Evolutionary conservation across 2,797 vertebrate genomes (phyloP).

Genomic region (Enteromius argenteus): DNA sequence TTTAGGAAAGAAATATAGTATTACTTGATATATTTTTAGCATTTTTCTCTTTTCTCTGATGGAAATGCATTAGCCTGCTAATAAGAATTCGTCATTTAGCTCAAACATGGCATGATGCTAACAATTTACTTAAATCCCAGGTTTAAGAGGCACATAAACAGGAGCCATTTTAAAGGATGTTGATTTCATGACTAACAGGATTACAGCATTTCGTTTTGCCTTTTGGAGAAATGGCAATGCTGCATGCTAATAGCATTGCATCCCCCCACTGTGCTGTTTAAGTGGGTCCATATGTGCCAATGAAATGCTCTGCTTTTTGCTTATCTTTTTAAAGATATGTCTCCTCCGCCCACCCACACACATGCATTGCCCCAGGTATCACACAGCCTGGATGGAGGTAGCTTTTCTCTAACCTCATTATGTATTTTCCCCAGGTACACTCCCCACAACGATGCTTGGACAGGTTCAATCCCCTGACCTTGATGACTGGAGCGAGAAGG

Average conservation of each 20-base stretch:
- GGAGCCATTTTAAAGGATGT: conserved; percentile 71
- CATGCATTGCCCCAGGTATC: conserved; percentile 43
- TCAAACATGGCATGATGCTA: conserved; percentile 71
- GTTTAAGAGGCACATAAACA: conserved; percentile 74
- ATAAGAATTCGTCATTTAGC: conserved; percentile 70
- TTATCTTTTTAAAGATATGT: conserved; percentile 67
- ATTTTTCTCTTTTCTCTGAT: conserved; percentile 65
- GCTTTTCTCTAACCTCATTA: conserved; percentile 62
- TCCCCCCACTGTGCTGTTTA: conserved; percentile 67
- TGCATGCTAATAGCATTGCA: conserved; percentile 63
- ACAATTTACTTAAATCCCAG: conserved; percentile 73
- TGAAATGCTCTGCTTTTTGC: conserved; percentile 55
- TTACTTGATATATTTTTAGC: conserved; percentile 71
- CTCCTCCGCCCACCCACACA: conserved; percentile 42
- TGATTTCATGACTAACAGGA: conserved; percentile 77
- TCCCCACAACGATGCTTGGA: conserved; percentile 82
- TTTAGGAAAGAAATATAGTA: conserved; percentile 39
- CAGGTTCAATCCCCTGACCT: conserved; percentile 86
- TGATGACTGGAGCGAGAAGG: conserved; percentile 89
- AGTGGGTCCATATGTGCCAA: conserved; percentile 66
- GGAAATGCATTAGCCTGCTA: conserved; percentile 74
- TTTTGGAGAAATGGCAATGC: conserved; percentile 60
- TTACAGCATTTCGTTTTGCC: conserved; percentile 71
- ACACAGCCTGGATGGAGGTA: conserved; percentile 44
- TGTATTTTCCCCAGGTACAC: conserved; percentile 76